phyloP scores from a whole-genome alignment of 2,113 vertebrate species.

The Lynx canadensis region DNA sequence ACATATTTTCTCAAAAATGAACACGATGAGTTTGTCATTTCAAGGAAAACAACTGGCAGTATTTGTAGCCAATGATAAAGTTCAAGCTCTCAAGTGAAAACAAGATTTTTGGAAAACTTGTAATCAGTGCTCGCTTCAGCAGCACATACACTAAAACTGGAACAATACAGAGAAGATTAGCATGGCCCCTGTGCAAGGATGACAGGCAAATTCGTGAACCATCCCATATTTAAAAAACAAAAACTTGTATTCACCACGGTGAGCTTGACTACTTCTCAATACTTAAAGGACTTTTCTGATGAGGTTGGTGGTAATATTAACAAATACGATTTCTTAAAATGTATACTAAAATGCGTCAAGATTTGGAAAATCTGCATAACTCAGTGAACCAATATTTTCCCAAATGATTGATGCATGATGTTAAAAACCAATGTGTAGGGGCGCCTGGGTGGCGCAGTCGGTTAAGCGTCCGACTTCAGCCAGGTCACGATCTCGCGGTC shows the following conservation, averaged over 20 bases:
- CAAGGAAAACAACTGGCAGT: neutral
- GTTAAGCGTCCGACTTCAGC: too few relatives aligned
- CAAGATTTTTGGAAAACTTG: neutral
- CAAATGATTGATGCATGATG: neutral
- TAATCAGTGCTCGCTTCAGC: neutral
- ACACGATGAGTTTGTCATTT: neutral
- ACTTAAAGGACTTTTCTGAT: neutral
- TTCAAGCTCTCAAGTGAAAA: neutral
- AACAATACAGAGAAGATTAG: too few relatives aligned
- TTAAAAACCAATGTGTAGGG: neutral
- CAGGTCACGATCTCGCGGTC: too few relatives aligned
- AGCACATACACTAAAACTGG: too few relatives aligned
- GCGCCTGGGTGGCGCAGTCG: too few relatives aligned
- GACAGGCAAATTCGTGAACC: too few relatives aligned
- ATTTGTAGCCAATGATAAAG: neutral
- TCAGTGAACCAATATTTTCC: neutral
- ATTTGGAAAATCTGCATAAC: neutral
- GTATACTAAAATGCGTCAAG: neutral
- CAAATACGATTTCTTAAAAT: neutral
- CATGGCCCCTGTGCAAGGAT: too few relatives aligned
- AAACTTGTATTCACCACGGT: neutral
- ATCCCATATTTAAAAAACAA: too few relatives aligned
- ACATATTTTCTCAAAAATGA: neutral
- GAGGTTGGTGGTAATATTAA: neutral
- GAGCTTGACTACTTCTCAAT: neutral